phyloP scores from a whole-genome alignment of 2,113 vertebrate genomes.

The Cygnus buccinator region DNA sequence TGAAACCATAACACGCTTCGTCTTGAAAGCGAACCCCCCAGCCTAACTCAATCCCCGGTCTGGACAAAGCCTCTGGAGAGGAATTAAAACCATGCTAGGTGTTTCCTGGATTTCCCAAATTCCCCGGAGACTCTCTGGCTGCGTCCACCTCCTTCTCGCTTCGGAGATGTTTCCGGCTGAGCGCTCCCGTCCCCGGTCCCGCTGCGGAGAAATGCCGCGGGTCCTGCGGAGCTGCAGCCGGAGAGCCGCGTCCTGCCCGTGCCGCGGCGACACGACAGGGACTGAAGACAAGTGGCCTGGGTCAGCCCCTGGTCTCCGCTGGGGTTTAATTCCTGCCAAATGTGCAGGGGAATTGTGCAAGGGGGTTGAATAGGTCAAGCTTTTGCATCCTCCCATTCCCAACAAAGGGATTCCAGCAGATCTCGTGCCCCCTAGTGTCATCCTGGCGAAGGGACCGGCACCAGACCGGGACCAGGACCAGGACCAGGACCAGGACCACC shows the following conservation, averaged over 20 bases:
- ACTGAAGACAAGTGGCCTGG: neutral
- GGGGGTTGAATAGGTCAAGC: neutral
- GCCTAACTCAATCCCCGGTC: slow-evolving; percentile 18
- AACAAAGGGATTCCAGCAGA: slow-evolving; percentile 56
- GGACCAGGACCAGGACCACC: neutral
- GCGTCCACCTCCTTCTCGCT: neutral
- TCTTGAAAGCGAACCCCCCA: slow-evolving; percentile 17
- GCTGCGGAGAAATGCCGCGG: neutral
- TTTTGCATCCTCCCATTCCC: neutral
- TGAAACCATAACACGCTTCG: neutral
- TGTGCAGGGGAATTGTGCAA: neutral
- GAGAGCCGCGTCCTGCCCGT: neutral
- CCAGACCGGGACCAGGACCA: neutral
- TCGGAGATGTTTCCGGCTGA: neutral
- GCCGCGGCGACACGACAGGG: neutral
- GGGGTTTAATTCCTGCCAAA: neutral
- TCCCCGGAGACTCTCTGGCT: neutral
- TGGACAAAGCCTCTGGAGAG: slow-evolving; percentile 10
- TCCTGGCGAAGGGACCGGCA: slow-evolving; percentile 10
- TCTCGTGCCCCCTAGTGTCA: slow-evolving; percentile 68
- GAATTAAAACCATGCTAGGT: slow-evolving; percentile 22
- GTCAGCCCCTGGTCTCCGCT: neutral
- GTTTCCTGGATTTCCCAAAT: slow-evolving; percentile 39
- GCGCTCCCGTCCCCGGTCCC: neutral
- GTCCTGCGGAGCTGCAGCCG: rapidly evolving